phyloP scores from a whole-genome alignment of 2,113 vertebrate species.

The Tupaia tana region DNA sequence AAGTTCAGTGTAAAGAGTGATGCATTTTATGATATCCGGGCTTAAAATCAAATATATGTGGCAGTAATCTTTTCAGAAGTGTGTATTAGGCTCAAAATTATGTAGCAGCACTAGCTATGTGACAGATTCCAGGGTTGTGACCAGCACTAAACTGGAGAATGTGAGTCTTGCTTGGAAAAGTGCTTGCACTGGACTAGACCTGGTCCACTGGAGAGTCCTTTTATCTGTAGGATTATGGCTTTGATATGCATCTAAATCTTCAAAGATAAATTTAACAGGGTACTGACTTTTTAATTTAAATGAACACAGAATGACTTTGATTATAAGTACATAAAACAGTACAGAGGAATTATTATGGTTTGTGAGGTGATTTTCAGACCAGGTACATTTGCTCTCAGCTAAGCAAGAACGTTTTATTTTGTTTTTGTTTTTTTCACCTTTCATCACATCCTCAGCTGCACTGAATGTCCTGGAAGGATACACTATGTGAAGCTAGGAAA shows the following conservation, averaged over 20 bases:
- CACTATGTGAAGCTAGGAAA: neutral
- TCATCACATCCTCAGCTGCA: neutral
- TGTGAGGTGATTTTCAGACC: neutral
- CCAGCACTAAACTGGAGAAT: neutral
- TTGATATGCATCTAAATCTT: neutral
- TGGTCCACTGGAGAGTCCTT: neutral
- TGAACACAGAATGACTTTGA: neutral
- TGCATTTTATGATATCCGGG: constrained; percentile 31
- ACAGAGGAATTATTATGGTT: neutral
- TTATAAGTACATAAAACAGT: neutral
- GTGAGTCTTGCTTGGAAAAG: neutral
- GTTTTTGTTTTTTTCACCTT: neutral
- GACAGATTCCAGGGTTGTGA: neutral
- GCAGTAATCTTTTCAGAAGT: neutral
- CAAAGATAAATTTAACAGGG: neutral
- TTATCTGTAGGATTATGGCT: neutral
- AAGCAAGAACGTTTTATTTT: neutral
- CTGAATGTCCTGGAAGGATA: neutral
- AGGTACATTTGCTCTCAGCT: neutral
- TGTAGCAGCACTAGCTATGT: neutral
- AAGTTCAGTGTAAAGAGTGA: constrained; percentile 19
- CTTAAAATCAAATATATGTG: constrained; percentile 41
- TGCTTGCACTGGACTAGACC: neutral
- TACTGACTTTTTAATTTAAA: neutral
- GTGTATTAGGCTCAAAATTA: neutral